Evolutionary conservation across 53 echinoderm and acorn worm species (phyloP).

Genomic region (Hippasteria phrygiana): DNA sequence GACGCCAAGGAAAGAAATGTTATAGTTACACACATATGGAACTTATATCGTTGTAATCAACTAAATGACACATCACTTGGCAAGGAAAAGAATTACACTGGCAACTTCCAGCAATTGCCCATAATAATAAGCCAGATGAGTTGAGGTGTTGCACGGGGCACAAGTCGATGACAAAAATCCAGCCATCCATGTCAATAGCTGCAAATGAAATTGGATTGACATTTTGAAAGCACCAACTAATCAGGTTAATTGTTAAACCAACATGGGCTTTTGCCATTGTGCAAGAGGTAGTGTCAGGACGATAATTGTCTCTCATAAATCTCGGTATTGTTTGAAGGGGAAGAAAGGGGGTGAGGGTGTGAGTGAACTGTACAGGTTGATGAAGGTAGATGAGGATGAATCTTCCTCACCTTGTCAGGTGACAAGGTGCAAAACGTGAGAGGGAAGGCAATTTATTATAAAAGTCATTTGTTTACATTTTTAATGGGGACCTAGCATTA

Average conservation of each 20-base stretch:
- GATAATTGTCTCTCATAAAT: conserved; percentile 40
- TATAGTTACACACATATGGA: neutral
- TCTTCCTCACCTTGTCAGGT: neutral
- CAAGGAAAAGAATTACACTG: too few relatives aligned
- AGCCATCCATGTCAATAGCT: neutral
- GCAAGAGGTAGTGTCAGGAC: neutral
- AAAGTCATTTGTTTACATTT: neutral
- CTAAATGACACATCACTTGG: too few relatives aligned
- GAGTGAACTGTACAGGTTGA: conserved; percentile 1
- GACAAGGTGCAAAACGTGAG: neutral
- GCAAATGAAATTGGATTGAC: conserved; percentile 41
- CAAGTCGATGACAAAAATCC: conserved; percentile 17
- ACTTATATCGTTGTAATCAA: neutral
- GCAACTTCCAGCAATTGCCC: neutral
- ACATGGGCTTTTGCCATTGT: conserved; percentile 29
- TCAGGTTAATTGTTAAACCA: conserved; percentile 58
- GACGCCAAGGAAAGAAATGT: neutral
- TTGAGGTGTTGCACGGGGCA: neutral
- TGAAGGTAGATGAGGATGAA: conserved; percentile 5
- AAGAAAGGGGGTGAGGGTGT: neutral
- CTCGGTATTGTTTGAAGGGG: conserved; percentile 10
- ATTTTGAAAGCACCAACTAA: conserved; percentile 41
- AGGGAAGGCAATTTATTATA: neutral
- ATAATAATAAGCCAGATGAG: conserved; percentile 5
- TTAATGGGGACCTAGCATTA: neutral